Percentiles rank a stretch among this genome's conserved stretches.
Evolutionary conservation across 2,113 vertebrate genomes (phyloP).

Genomic region (Corythornis cristatus): DNA sequence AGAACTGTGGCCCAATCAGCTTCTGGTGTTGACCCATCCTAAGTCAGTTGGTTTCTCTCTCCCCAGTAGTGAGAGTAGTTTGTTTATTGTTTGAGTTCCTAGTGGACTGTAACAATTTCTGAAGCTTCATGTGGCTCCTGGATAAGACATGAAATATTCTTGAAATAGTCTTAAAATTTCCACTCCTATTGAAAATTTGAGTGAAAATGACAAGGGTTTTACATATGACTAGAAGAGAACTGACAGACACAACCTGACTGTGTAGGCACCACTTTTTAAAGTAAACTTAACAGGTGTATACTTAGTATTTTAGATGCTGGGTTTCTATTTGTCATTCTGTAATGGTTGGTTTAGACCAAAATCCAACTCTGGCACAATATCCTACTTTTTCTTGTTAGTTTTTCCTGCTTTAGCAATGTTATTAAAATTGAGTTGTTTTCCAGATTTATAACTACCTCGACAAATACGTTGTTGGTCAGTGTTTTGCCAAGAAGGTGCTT

Average conservation of each 20-base stretch:
- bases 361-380: not conserved
- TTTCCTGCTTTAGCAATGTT: not conserved
- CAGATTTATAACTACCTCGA: constrained; percentile 99
- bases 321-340: not conserved
- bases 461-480: constrained; percentile 97
- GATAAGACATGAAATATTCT: not conserved
- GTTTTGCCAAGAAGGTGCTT: constrained; percentile 97
- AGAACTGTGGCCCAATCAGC: not conserved
- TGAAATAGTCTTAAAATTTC: not conserved
- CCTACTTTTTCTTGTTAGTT: not conserved
- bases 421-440: constrained; percentile 44
- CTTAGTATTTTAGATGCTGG: not conserved
- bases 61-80: not conserved
- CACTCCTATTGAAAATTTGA: not conserved
- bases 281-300: not conserved
- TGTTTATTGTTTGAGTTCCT: not conserved
- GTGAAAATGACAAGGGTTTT: not conserved
- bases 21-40: not conserved
- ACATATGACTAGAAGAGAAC: not conserved
- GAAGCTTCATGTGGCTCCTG: not conserved
- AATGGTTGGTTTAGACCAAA: not conserved
- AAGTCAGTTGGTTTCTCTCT: not conserved
- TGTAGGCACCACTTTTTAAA: accelerated
- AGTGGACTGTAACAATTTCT: not conserved
- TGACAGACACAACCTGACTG: not conserved